Conservation (phyloP, 1,140 invertebrate genomes). For the Whitmania pigra region DNA sequence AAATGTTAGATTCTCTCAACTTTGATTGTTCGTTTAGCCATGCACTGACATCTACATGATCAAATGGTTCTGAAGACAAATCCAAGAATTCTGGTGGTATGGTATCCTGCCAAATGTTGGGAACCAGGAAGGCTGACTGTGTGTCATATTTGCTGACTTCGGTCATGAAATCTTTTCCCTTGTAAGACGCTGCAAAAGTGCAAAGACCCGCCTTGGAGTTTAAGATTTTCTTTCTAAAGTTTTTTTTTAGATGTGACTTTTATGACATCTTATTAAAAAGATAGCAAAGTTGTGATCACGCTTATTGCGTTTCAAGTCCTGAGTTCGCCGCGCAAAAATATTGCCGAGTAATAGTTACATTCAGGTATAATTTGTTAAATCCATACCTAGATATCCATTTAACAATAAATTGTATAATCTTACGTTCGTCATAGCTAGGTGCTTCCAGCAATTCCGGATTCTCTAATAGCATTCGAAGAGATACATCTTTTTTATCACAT, state of each 20-base stretch:
- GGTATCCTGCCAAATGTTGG: conserved; percentile 85
- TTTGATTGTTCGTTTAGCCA: conserved; percentile 1
- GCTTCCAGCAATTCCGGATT: conserved; percentile 1
- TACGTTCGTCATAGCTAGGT: not conserved
- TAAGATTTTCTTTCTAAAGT: too few species aligned
- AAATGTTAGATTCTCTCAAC: not conserved
- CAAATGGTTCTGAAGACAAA: conserved; percentile 44
- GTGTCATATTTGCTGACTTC: not conserved
- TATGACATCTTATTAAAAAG: not conserved
- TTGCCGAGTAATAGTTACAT: too few species aligned
- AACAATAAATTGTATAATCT: too few species aligned
- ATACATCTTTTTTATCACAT: not conserved
- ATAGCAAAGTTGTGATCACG: not conserved
- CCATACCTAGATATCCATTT: too few species aligned
- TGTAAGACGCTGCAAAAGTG: too few species aligned
- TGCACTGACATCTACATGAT: not conserved
- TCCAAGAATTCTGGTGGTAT: conserved; percentile 50
- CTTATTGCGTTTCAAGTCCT: too few species aligned
- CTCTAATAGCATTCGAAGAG: conserved; percentile 4
- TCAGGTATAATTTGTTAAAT: not conserved
- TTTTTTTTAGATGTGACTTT: too few species aligned
- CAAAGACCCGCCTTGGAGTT: too few species aligned
- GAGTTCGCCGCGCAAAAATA: too few species aligned
- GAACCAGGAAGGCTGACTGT: conserved; percentile 72
- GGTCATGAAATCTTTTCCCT: not conserved